Base-by-base conservation (phyloP, 2,888 invertebrate genomes). In the Aphrophora alni region DNA sequence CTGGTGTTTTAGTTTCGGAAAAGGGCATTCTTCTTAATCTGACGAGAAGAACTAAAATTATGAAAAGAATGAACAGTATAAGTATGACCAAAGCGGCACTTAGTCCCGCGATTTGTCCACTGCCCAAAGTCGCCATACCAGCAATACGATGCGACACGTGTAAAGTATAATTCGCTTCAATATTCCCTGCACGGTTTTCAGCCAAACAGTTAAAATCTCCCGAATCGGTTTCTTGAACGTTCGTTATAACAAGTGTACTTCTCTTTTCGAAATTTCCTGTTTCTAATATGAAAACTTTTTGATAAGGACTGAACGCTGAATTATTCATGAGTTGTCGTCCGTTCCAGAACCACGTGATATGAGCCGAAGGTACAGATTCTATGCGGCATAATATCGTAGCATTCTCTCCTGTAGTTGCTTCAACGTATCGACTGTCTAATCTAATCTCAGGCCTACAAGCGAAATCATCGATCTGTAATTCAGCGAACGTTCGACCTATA, bases 151-250 rank as follows among this genome's bases (percentile, higher is more conserved):
- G 92, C 77, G 94, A 92, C 78, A 97, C 95, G 87, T 95, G 94
- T 68, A 97, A 90, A 51, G 97, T 97, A 87, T 97, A 97, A 88
- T 97, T 97, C 17, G 95, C 95, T 89, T 96, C 96, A 38, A 95
- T 94, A 86, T 92, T 94, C 26, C 97, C 97, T 3, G 95, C 97
- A 82, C 94, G 93, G 88, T 97, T 97, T 88, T 96, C 96, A 10
- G 97, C 97, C 0, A 96, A 94, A 88, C 97, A 97, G 87, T 95
- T 95, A 89, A 97, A 96, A 86, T 95, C 95, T 80, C 93, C 93
- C 0, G 95, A 93, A 87, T 95, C 95, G 1, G 93, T 91, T 88
- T 95, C 95, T 88, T 95, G 95, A 25, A 95, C 94, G 87, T 96
- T 95, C 38, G 95, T 95, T 70, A 97, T 89, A 80, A 95, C 91